phyloP scores from a whole-genome alignment of 2,888 invertebrate genomes.

The Dicranocentrus wangi region DNA sequence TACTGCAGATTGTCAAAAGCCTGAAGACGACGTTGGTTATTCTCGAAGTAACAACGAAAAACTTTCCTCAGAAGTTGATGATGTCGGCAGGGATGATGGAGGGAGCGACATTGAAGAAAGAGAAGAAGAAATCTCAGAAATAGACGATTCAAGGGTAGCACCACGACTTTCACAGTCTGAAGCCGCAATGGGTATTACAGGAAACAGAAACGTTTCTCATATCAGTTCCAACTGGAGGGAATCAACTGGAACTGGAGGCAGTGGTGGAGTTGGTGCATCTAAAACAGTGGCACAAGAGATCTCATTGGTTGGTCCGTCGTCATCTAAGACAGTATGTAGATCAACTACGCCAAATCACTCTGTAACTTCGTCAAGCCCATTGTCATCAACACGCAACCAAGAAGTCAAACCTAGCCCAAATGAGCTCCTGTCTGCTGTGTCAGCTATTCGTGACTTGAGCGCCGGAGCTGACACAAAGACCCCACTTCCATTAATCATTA shows the following conservation, averaged over 20 bases:
- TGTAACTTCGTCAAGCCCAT: no score
- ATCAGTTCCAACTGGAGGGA: no score
- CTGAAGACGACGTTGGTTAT: constrained; percentile 19
- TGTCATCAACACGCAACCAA: constrained; percentile 11
- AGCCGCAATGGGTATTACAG: constrained; percentile 14
- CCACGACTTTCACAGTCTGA: constrained; percentile 15
- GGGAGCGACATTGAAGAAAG: constrained; percentile 47
- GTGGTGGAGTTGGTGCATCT: background rate
- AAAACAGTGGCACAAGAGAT: constrained; percentile 24
- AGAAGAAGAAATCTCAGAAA: constrained; percentile 43
- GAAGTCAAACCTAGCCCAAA: constrained; percentile 54
- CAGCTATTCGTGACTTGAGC: constrained; percentile 43
- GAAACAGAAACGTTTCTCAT: no score
- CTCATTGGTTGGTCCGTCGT: constrained; percentile 33
- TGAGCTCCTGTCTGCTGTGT: constrained; percentile 45
- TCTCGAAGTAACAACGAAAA: background rate
- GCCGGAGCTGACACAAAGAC: constrained; percentile 1
- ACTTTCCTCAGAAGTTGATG: background rate
- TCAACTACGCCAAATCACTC: background rate
- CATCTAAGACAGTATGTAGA: constrained; percentile 25
- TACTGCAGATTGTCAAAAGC: constrained; percentile 74
- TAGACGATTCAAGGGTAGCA: constrained; percentile 32
- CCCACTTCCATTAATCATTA: constrained; percentile 26
- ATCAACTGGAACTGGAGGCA: no score
- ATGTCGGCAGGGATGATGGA: constrained; percentile 2